A percentile compares a stretch with the other conserved stretches of the same genome.
Evolutionary conservation across 2,888 invertebrate genomes (phyloP).

Genomic region (Spodoptera picta): DNA sequence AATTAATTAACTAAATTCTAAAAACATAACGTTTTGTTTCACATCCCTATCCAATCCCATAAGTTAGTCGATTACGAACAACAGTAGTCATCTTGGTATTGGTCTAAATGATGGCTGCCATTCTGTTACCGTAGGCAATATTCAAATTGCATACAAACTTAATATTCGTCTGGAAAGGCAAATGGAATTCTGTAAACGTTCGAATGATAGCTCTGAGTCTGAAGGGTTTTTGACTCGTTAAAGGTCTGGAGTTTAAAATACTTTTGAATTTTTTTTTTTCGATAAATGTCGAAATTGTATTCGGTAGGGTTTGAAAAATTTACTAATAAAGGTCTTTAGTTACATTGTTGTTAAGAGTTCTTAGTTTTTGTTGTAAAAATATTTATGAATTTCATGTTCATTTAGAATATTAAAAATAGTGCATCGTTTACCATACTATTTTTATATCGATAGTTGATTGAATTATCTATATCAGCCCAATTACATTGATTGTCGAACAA

Average conservation of each 20-base stretch:
- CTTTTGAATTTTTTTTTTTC: not conserved
- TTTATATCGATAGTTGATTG: no score
- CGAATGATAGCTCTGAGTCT: slow-evolving; percentile 37
- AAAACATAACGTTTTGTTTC: not conserved
- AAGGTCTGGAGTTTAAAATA: slow-evolving; percentile 14
- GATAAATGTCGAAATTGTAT: no score
- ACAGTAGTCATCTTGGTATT: slow-evolving; percentile 74
- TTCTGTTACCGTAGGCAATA: slow-evolving; percentile 76
- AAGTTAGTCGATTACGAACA: slow-evolving; percentile 41
- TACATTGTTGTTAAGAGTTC: no score
- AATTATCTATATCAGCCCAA: no score
- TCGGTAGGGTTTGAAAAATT: no score
- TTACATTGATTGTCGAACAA: no score
- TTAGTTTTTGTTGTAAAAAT: no score
- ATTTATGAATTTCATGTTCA: no score
- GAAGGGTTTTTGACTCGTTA: slow-evolving; percentile 13
- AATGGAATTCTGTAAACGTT: slow-evolving; percentile 49
- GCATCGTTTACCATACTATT: no score
- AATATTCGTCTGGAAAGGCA: slow-evolving; percentile 48
- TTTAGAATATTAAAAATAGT: no score
- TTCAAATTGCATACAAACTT: slow-evolving; percentile 64
- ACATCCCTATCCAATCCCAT: slow-evolving; percentile 26
- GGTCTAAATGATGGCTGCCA: slow-evolving; percentile 75
- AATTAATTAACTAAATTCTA: no score
- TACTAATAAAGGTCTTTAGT: no score